Evolutionary conservation across 64 coral and sea anemone species (phyloP).

Genomic region (Porites australiensis): DNA sequence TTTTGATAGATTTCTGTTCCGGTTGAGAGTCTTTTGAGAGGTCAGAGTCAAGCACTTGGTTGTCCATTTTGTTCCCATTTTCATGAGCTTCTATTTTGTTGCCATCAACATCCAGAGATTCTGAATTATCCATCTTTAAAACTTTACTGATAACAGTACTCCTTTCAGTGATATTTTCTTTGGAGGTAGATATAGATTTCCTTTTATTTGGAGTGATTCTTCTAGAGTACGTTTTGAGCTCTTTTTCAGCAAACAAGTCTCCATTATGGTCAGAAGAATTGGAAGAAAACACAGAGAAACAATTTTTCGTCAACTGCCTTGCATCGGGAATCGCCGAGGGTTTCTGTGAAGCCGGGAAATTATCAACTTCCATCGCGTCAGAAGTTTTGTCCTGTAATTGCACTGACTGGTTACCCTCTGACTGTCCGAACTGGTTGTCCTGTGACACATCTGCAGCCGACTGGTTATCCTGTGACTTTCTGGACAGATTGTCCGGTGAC

Average conservation of each 20-base stretch:
- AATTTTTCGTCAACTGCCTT: not conserved
- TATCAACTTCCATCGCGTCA: not conserved
- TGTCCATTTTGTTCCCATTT: constrained; percentile 3
- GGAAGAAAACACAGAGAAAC: constrained; percentile 20
- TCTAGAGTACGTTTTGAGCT: constrained; percentile 18
- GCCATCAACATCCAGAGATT: not conserved
- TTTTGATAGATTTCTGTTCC: not conserved
- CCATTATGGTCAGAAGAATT: constrained; percentile 20
- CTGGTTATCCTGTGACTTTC: not conserved
- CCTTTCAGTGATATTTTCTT: not conserved
- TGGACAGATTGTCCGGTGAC: no score
- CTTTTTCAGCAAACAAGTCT: constrained; percentile 5
- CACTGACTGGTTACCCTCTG: not conserved
- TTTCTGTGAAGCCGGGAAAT: not conserved
- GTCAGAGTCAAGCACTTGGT: not conserved
- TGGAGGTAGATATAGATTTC: not conserved
- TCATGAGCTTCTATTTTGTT: not conserved
- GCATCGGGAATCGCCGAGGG: not conserved
- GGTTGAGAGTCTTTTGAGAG: not conserved
- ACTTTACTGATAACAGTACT: constrained; percentile 12
- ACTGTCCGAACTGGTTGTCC: no score
- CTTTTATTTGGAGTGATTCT: constrained; percentile 1
- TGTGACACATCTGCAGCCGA: not conserved
- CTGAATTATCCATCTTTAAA: constrained; percentile 11
- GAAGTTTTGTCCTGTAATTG: not conserved